Conservation (phyloP, 2,113 vertebrate species). For the Hyla sarda region DNA sequence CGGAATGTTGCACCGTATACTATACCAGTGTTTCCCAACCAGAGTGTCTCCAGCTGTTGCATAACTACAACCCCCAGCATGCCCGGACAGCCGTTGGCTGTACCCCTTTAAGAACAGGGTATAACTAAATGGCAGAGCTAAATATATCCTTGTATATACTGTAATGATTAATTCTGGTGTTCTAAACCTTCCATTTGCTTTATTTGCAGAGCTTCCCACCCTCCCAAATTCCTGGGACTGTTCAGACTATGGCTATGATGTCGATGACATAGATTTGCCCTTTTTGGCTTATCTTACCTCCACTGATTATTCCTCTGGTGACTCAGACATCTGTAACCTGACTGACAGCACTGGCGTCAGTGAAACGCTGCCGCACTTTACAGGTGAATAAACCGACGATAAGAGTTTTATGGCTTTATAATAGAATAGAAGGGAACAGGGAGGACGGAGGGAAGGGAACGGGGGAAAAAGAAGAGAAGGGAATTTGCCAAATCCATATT, state of each 20-base stretch:
- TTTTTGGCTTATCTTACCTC: conserved; percentile 36
- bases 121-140: neutral
- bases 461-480: too few species aligned
- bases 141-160: neutral
- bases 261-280: conserved; percentile 36
- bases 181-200: neutral
- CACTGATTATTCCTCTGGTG: neutral
- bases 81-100: too few species aligned
- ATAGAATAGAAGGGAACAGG: neutral
- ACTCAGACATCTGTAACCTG: neutral
- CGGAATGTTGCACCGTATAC: too few species aligned
- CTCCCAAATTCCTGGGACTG: conserved; percentile 2
- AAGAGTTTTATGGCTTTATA: neutral
- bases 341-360: conserved; percentile 27
- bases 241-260: neutral
- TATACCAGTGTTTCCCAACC: too few species aligned
- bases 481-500: too few species aligned
- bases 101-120: neutral
- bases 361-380: conserved; percentile 36
- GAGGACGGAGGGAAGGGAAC: too few species aligned
- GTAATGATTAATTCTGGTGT: neutral
- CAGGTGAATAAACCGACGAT: conserved; percentile 26
- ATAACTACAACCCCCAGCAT: too few species aligned
- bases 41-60: too few species aligned
- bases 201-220: conserved; percentile 20